These are phyloP conservation scores for Tangara arthus DNA, from an alignment of 2,797 vertebrate genomes.

Conservation along the genomic window DNA sequence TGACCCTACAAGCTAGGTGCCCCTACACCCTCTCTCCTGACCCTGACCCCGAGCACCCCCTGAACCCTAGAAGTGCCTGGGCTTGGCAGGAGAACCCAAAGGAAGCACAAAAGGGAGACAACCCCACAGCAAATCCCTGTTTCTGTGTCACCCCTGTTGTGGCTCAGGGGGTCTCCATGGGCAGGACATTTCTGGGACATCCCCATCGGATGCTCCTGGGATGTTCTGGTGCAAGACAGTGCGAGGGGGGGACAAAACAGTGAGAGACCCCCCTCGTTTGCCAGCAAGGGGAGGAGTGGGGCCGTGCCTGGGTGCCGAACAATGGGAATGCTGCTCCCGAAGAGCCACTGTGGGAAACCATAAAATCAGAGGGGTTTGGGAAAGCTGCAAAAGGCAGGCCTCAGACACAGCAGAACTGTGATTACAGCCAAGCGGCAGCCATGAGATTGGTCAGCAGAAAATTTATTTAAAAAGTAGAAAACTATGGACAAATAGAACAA, in stretches of 20 bases:
- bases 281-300: background rate
- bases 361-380: no score
- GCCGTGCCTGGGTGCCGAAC: background rate
- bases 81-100: background rate
- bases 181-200: background rate
- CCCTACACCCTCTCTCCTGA: background rate
- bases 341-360: background rate
- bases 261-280: rapidly evolving
- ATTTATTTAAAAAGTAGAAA: no score
- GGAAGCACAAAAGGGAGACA: background rate
- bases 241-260: rapidly evolving
- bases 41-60: background rate
- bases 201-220: background rate
- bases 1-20: background rate
- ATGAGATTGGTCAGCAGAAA: no score
- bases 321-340: background rate
- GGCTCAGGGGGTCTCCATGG: rapidly evolving
- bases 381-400: no score
- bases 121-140: rapidly evolving
- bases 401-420: no score
- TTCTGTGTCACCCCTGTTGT: no score
- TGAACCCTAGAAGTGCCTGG: background rate
- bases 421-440: no score
- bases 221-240: background rate
- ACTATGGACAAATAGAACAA: no score